phyloP scores from a whole-genome alignment of 2,888 invertebrate genomes.

The Luperina nickerlii region DNA sequence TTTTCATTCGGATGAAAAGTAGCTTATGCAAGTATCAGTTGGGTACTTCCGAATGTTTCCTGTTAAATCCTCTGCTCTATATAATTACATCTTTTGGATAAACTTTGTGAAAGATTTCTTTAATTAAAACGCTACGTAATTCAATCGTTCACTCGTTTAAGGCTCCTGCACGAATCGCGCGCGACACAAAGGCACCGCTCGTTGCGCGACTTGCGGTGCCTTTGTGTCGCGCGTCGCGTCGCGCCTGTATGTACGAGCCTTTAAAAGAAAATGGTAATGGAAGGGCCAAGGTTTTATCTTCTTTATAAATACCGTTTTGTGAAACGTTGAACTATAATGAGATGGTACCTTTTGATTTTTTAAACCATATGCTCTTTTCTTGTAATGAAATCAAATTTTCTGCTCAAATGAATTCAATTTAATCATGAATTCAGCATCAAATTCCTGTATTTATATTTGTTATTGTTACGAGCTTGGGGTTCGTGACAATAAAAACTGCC shows the following conservation, averaged over 20 bases:
- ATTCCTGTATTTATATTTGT: no score
- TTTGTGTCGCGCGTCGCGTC: no score
- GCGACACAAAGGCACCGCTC: no score
- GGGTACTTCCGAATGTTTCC: constrained; percentile 4
- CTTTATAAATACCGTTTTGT: constrained; percentile 27
- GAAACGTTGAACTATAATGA: background rate
- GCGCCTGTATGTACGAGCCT: no score
- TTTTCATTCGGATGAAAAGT: background rate
- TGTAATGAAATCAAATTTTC: background rate
- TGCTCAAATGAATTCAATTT: background rate
- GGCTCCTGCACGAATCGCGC: no score
- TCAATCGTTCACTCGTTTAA: constrained; percentile 31
- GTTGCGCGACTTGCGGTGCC: no score
- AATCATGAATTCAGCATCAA: no score
- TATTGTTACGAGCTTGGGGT: no score
- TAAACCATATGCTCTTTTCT: background rate
- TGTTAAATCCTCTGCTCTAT: constrained; percentile 5
- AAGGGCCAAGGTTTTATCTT: constrained; percentile 15
- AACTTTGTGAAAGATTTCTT: constrained; percentile 46
- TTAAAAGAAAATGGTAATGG: constrained; percentile 47
- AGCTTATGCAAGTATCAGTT: background rate
- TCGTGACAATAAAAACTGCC: no score
- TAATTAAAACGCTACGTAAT: constrained; percentile 48
- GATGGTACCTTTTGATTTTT: background rate
- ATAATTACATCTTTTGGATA: constrained; percentile 44